These are phyloP conservation scores for Cyanoderma ruficeps DNA, from an alignment of 2,113 vertebrate genomes.

Conservation along the genomic window DNA sequence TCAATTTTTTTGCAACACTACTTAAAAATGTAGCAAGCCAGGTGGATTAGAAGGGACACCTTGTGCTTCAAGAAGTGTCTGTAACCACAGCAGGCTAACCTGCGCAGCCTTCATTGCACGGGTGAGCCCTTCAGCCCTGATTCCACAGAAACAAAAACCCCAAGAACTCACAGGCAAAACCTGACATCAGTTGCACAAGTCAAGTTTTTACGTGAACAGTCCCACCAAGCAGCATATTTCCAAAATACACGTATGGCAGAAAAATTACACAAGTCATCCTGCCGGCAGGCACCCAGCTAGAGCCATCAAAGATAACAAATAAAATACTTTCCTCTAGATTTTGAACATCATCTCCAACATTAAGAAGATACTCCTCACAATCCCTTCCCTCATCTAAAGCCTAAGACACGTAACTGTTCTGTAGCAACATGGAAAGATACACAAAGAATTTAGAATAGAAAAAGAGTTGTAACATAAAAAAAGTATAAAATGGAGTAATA, in stretches of 20 bases:
- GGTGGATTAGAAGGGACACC: neutral
- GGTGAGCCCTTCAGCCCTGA: neutral
- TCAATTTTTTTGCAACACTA: neutral
- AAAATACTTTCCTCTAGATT: neutral
- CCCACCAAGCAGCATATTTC: neutral
- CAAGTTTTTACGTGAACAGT: neutral
- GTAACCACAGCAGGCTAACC: neutral
- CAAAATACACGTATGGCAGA: neutral
- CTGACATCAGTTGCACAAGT: neutral
- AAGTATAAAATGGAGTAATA: neutral
- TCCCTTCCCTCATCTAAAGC: neutral
- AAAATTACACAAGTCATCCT: neutral
- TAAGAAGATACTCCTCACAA: neutral
- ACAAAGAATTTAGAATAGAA: neutral
- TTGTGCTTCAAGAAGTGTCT: neutral
- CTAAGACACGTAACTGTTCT: neutral
- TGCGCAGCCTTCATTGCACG: fast-evolving
- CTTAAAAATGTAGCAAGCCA: neutral
- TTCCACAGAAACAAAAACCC: neutral
- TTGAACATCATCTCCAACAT: neutral
- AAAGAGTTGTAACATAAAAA: neutral
- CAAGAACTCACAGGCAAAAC: neutral
- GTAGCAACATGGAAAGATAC: neutral
- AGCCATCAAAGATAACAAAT: neutral
- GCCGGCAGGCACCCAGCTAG: neutral